Evolutionary conservation across 2,113 vertebrate species (phyloP).

Genomic region (Muntiacus reevesi): DNA sequence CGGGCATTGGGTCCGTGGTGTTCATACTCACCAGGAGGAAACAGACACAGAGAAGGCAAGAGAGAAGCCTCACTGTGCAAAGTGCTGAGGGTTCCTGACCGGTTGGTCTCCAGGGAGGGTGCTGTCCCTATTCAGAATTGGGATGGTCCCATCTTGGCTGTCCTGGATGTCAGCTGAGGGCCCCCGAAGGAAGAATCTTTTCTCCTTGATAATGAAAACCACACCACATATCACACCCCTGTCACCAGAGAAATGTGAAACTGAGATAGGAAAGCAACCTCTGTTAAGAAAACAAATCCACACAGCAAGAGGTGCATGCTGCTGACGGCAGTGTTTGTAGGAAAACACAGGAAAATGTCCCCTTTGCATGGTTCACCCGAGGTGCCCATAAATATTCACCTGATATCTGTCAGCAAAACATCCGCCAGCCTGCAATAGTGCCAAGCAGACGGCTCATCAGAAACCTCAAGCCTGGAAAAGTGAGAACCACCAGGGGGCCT

Average conservation of each 20-base stretch:
- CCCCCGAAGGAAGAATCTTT: not conserved
- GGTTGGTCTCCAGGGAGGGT: not conserved
- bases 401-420: not conserved
- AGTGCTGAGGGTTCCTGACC: not conserved
- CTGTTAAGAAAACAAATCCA: not conserved
- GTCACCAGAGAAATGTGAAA: not conserved
- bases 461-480: not conserved
- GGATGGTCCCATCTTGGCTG: not conserved
- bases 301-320: not conserved
- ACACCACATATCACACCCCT: not conserved
- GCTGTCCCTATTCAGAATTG: not conserved
- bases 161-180: not conserved
- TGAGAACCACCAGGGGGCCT: not conserved
- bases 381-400: not conserved
- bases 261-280: not conserved
- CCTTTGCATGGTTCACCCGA: not conserved
- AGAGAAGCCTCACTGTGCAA: not conserved
- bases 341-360: not conserved
- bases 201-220: not conserved
- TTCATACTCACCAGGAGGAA: not conserved
- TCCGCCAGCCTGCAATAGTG: not conserved
- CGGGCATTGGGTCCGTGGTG: rapidly evolving
- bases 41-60: not conserved
- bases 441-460: not conserved
- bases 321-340: not conserved